A percentile compares a stretch with the other conserved stretches of the same genome.
phyloP scores from a whole-genome alignment of 2,797 vertebrate genomes.

The Cossypha niveicapilla region DNA sequence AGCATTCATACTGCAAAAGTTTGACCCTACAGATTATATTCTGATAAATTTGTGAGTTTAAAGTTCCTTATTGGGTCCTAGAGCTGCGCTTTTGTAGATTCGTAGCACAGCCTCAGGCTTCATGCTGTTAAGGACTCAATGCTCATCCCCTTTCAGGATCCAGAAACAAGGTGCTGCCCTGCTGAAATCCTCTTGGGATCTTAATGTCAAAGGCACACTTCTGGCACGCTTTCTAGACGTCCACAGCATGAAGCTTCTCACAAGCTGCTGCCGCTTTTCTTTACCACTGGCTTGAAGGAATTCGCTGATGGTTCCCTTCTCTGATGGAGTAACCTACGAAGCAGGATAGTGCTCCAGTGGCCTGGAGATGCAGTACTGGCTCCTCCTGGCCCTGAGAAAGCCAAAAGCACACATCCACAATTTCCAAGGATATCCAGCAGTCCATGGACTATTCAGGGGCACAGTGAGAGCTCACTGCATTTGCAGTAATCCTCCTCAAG shows the following conservation, averaged over 20 bases:
- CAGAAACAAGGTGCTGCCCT: not conserved
- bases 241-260: not conserved
- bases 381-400: not conserved
- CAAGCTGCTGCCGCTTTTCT: not conserved
- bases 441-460: not conserved
- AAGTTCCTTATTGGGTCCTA: not conserved
- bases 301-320: not conserved
- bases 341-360: not conserved
- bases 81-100: not conserved
- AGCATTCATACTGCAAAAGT: not conserved
- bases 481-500: not conserved
- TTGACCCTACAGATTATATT: not conserved
- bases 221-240: not conserved
- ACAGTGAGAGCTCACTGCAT: not conserved
- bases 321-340: not conserved
- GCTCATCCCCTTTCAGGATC: not conserved
- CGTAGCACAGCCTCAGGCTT: not conserved
- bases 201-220: not conserved
- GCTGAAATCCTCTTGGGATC: not conserved
- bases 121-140: not conserved
- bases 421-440: not conserved
- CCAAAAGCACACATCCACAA: rapidly evolving
- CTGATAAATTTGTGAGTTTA: not conserved
- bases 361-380: rapidly evolving
- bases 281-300: not conserved